phyloP scores from a whole-genome alignment of 1,140 invertebrate genomes.

The Copidosoma floridanum region DNA sequence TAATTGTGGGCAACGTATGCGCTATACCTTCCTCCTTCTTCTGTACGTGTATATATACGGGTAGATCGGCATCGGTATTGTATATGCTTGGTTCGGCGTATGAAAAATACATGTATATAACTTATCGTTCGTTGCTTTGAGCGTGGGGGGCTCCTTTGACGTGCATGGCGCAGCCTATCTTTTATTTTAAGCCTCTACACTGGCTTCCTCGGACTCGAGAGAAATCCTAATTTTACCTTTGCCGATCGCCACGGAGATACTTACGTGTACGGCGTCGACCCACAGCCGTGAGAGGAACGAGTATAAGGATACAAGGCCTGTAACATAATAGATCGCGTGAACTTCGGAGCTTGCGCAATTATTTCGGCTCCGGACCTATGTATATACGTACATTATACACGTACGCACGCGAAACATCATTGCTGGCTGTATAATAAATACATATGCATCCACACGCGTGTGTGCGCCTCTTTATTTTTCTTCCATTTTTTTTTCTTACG shows the following conservation, averaged over 20 bases:
- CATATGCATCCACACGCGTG: background rate
- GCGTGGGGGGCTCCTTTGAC: background rate
- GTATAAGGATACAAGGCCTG: too few species aligned
- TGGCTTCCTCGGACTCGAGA: background rate
- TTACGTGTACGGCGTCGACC: background rate
- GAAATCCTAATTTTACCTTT: slow-evolving; percentile 4
- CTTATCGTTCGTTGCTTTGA: slow-evolving; percentile 5
- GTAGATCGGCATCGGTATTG: too few species aligned
- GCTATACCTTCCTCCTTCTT: background rate
- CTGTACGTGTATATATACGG: background rate
- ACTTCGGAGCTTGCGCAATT: background rate
- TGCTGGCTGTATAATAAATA: background rate
- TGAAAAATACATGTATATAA: background rate
- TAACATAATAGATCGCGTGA: slow-evolving; percentile 13
- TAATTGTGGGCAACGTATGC: slow-evolving; percentile 10
- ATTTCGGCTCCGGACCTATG: background rate
- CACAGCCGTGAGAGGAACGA: background rate
- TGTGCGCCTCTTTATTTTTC: background rate
- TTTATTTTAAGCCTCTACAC: background rate
- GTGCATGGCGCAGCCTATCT: background rate
- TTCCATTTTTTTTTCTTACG: background rate
- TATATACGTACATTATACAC: background rate
- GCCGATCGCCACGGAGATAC: background rate
- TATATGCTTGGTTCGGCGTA: slow-evolving; percentile 13
- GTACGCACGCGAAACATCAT: background rate